Evolutionary conservation across 2,888 invertebrate species (phyloP), one percentile per base, ranked within the genome.

Genomic region (Cenopis cana): DNA sequence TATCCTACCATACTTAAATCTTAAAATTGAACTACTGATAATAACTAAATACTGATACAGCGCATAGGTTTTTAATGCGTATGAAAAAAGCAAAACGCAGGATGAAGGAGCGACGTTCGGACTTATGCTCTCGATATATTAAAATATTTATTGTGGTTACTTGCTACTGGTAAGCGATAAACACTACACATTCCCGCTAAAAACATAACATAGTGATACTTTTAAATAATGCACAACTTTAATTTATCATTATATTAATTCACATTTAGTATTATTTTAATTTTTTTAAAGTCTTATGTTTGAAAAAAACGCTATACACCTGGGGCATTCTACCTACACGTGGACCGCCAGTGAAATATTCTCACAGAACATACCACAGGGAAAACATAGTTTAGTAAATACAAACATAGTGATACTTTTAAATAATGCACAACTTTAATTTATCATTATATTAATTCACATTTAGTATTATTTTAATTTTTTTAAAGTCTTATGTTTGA

Each of bases 141-240:
- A 95, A 95, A 82, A 97, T 98, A 82, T 95, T 96, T 77, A 83
- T 95, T 64, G 97, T 97, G 6, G 97, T 98, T 50, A 89, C 95
- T 62, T 92, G 95, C 76, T 97, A 97, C 85, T 97, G 97, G 97
- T 97, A 90, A 94, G 94, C 73, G 84, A 74, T 79, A 73, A 55
- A 55, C 14, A 12, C 36, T 17, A 69, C 12, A 75, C n/a, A 8
- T n/a, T 46, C 12, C 6, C 46, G 1, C n/a, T 41, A n/a, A 6
- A 46, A 41, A 14, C 14, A 41, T 41, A 0, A 5, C 14, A 41
- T 14, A 14, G 1, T 14, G 6, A 1, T 41, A 14, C n/a, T 4
- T 14, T n/a, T n/a, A 41, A 0, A 41, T 14, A 14, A 41, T 14
- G 6, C 38, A 12, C 14, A 12, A 14, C 38, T 38, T 38, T 14